Evolutionary conservation across 2,113 vertebrate species (phyloP), one percentile per base, ranked within the genome.

Genomic region (Trichechus manatus): DNA sequence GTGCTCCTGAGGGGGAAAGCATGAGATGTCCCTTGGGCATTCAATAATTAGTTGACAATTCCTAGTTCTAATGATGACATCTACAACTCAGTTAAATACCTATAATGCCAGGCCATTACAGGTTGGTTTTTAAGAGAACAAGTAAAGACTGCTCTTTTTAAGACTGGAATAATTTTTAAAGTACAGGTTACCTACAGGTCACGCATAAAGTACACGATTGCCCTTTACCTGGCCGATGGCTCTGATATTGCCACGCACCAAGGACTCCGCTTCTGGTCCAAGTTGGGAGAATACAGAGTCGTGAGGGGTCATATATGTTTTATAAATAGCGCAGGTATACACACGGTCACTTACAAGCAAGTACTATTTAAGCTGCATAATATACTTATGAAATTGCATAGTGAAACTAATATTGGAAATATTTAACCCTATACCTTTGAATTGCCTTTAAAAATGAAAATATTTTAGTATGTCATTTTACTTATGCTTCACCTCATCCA

Each of bases 391-490:
- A 96, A 77, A 91, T 80, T 74, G 36, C 25, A 47, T 82, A 83
- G 4, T 4, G 4, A 94, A 82, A 53, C 39, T 63, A 81, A 84
- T 79, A 75, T 25, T 78, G 33, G 23, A 88, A 66, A 15, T 80
- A 78, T 59, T 78, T 74, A 31, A n/a, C 29, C 84, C 13, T 77
- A 0, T 42, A 44, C 64, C 66, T 79, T 85, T 29, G 61, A 77
- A 68, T 95, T 15, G 17, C 90, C 91, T 63, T 79, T n/a, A 0
- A 82, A 91, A 59, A 70, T 59, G 63, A 33, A 25, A 53, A 23
- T 14, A 36, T 83, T 33, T 83, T 75, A 64, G 1, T 47, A n/a
- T 85, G 95, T 59, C n/a, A 78, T 94, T 93, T 93, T 82, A 64
- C 90, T 81, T 91, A 47, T 47, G 59, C 9, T 11, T 81, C 29